A percentile compares a stretch with the other conserved stretches of the same genome.
Evolutionary conservation across 1,140 invertebrate species (phyloP).

Genomic region (Triops longicaudatus): DNA sequence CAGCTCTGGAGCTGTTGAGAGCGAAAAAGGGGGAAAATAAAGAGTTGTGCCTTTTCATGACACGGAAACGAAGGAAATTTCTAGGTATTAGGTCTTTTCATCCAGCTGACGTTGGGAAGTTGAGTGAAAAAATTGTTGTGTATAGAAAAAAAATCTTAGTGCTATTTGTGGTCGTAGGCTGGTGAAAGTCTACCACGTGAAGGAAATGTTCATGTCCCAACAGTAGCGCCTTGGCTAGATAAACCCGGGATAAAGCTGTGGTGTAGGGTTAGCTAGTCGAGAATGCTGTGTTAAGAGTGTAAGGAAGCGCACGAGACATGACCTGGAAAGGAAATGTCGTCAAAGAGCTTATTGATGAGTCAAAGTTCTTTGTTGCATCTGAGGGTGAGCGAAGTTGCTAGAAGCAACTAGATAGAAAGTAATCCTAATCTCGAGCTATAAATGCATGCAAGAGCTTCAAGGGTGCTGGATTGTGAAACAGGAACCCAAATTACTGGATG

Average conservation of each 20-base stretch:
- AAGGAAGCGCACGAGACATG: not conserved
- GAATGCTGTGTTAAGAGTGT: not conserved
- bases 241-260: too few species aligned
- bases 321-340: not conserved
- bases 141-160: not conserved
- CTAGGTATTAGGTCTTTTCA: not conserved
- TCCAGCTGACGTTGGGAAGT: not conserved
- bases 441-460: too few species aligned
- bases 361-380: too few species aligned
- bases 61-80: not conserved
- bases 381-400: too few species aligned
- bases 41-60: not conserved
- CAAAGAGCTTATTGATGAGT: not conserved
- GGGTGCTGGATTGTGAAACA: too few species aligned
- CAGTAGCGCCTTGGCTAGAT: too few species aligned
- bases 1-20: not conserved
- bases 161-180: too few species aligned
- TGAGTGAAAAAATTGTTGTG: not conserved
- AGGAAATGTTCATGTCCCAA: not conserved
- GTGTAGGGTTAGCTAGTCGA: not conserved
- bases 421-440: too few species aligned
- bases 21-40: not conserved
- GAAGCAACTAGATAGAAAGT: too few species aligned
- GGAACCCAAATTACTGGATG: too few species aligned
- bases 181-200: not conserved